These are phyloP conservation scores for Lampris incognitus DNA, from an alignment of 2,113 vertebrate species.

Conservation along the genomic window DNA sequence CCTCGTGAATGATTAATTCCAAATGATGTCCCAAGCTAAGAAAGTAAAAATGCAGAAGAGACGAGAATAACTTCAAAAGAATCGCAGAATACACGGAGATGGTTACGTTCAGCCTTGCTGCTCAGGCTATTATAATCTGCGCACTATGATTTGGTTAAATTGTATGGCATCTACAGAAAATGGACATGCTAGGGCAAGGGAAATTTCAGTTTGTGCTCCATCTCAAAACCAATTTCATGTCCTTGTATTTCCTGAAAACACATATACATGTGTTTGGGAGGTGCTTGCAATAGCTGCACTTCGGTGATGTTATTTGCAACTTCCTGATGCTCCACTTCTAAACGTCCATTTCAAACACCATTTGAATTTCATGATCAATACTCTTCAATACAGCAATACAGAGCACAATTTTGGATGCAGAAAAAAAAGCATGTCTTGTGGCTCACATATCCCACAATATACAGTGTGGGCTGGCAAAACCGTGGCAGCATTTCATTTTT, in stretches of 20 bases:
- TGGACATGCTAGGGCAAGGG: neutral
- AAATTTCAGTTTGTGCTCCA: conserved; percentile 24
- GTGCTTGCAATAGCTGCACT: neutral
- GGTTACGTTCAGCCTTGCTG: conserved; percentile 10
- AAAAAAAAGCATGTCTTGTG: conserved; percentile 6
- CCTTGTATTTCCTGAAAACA: conserved; percentile 16
- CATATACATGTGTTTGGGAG: neutral
- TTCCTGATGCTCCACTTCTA: neutral
- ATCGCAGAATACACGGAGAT: conserved; percentile 8
- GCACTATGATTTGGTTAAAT: conserved; percentile 13
- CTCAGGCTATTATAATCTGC: conserved; percentile 19
- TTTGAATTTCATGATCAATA: conserved; percentile 22
- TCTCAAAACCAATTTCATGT: conserved; percentile 16
- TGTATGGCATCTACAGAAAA: conserved; percentile 4
- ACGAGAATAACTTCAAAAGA: neutral
- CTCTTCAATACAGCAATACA: conserved; percentile 11
- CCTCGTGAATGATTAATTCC: conserved; percentile 51
- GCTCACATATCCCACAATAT: neutral
- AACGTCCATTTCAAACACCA: conserved; percentile 28
- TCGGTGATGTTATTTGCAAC: conserved; percentile 26
- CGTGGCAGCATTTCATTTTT: neutral
- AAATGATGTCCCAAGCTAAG: conserved; percentile 22
- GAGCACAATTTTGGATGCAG: conserved; percentile 19
- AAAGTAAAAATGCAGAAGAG: conserved; percentile 37
- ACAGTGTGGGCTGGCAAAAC: conserved; percentile 2